Conservation (phyloP, 2,113 vertebrate genomes). For the Nyctibius bracteatus region DNA sequence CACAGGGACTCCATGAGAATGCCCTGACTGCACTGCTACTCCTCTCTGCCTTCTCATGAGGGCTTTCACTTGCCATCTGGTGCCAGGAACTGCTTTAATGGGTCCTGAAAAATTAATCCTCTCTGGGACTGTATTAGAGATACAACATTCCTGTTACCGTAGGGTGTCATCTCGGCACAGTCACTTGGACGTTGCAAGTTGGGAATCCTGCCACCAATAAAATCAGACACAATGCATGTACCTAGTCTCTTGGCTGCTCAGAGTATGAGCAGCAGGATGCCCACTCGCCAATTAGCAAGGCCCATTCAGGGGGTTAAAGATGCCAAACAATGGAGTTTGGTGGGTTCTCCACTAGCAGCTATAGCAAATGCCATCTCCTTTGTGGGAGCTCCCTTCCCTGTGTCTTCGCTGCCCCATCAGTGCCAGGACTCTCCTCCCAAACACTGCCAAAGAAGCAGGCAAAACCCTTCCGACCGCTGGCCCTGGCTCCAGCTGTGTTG, state of each 20-base stretch:
- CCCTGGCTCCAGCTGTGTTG: neutral
- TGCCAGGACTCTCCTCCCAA: neutral
- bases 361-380: neutral
- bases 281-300: neutral
- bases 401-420: neutral
- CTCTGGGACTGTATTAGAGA: neutral
- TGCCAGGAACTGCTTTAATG: neutral
- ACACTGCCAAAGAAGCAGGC: neutral
- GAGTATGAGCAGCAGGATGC: neutral
- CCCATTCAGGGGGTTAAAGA: neutral
- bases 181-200: neutral
- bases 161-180: neutral
- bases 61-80: neutral
- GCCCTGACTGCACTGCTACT: neutral
- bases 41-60: neutral
- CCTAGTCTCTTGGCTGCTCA: neutral
- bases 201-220: neutral
- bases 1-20: neutral
- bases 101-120: neutral
- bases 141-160: rapidly evolving
- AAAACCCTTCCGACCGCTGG: rapidly evolving
- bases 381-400: neutral
- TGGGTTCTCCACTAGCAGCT: neutral
- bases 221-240: neutral
- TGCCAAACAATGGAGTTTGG: neutral